Evolutionary conservation across 2,888 invertebrate species (phyloP).

Genomic region (Leistus spinibarbis): DNA sequence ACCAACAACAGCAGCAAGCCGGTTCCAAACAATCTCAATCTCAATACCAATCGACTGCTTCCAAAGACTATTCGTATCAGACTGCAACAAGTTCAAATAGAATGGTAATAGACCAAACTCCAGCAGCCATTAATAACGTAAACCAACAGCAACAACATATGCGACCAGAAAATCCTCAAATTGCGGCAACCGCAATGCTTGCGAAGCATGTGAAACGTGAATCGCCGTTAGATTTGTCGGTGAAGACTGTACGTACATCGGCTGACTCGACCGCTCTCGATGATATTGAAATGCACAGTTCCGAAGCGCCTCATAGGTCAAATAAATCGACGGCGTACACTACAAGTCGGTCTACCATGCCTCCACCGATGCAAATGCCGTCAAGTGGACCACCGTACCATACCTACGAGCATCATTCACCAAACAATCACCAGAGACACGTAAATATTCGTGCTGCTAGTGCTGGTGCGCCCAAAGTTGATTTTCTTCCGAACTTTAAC

Average conservation of each 20-base stretch:
- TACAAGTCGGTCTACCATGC: conserved; percentile 48
- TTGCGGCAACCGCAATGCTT: conserved; percentile 53
- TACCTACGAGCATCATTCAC: conserved; percentile 47
- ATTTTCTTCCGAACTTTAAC: conserved; percentile 78
- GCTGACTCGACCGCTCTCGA: conserved; percentile 85
- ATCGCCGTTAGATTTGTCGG: conserved; percentile 85
- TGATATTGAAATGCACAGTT: conserved; percentile 60
- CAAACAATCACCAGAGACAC: conserved; percentile 48
- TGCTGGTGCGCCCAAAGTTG: conserved; percentile 73
- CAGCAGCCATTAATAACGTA: conserved; percentile 25
- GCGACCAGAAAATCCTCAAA: conserved; percentile 4
- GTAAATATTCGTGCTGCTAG: conserved; percentile 48
- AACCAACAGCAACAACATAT: conserved; percentile 30
- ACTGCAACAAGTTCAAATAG: conserved; percentile 39
- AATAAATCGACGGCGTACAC: conserved; percentile 50
- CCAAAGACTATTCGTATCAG: conserved; percentile 28
- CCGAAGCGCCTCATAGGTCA: conserved; percentile 44
- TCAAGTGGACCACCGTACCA: conserved; percentile 51
- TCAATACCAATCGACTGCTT: conserved; percentile 38
- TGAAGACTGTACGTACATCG: conserved; percentile 86
- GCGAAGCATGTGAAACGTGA: conserved; percentile 65
- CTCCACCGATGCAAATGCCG: conserved; percentile 48
- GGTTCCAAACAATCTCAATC: conserved; percentile 29
- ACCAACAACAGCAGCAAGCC: neutral
- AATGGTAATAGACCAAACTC: conserved; percentile 10